phyloP scores from a whole-genome alignment of 2,888 invertebrate genomes.

The Apeira syringaria region DNA sequence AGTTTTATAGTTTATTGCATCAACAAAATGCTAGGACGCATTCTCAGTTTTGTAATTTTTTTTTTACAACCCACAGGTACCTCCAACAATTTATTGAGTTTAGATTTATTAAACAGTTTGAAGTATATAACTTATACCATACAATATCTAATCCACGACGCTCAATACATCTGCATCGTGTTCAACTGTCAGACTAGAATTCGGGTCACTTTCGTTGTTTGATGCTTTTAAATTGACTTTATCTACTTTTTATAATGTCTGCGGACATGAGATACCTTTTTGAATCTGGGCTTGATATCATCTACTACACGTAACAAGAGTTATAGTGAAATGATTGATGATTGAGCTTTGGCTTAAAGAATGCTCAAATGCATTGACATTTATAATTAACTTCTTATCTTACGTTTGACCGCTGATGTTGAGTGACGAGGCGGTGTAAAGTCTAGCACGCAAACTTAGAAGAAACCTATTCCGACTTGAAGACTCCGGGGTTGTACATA shows the following conservation, averaged over 20 bases:
- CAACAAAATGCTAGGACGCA: too few relatives aligned
- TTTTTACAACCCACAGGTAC: too few relatives aligned
- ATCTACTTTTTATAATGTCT: conserved; percentile 28
- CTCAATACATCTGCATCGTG: conserved; percentile 36
- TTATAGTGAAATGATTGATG: conserved; percentile 20
- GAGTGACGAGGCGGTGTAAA: too few relatives aligned
- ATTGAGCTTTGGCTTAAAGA: not conserved
- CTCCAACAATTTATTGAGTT: too few relatives aligned
- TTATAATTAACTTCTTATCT: too few relatives aligned
- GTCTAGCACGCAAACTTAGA: too few relatives aligned
- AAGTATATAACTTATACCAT: conserved; percentile 14
- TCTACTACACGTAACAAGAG: conserved; percentile 27
- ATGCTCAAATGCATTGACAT: too few relatives aligned
- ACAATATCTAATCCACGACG: conserved; percentile 26
- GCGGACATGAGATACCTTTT: conserved; percentile 29
- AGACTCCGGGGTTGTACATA: too few relatives aligned
- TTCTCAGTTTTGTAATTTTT: too few relatives aligned
- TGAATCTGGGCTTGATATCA: conserved; percentile 22
- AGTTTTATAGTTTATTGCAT: too few relatives aligned
- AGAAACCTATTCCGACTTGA: too few relatives aligned
- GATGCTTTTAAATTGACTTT: conserved; percentile 38
- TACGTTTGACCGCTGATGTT: too few relatives aligned
- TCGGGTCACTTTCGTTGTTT: conserved; percentile 38
- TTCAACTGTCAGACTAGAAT: conserved; percentile 28
- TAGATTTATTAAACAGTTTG: not conserved